phyloP scores from a whole-genome alignment of 2,113 vertebrate species.

The Psittacus erithacus region DNA sequence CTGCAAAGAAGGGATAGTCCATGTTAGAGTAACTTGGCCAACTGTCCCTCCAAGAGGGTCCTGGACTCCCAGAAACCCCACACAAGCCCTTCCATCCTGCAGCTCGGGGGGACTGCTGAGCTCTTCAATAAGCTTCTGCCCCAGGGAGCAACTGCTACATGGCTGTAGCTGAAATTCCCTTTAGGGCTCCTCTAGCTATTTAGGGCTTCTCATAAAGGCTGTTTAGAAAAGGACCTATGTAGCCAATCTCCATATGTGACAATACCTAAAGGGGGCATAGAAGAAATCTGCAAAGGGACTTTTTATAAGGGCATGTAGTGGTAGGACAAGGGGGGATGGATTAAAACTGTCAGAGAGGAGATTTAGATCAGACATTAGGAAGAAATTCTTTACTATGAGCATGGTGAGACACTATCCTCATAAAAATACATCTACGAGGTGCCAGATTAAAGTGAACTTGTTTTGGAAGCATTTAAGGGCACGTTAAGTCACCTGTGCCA shows the following conservation, averaged over 20 bases:
- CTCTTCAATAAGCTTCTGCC: not conserved
- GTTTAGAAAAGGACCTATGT: not conserved
- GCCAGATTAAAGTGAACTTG: not conserved
- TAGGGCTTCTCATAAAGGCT: not conserved
- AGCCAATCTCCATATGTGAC: not conserved
- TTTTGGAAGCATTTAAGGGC: not conserved
- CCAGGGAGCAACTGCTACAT: not conserved
- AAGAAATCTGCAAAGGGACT: not conserved
- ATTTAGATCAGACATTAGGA: not conserved
- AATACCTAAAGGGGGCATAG: not conserved
- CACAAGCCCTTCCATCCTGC: rapidly evolving
- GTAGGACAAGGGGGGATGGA: not conserved
- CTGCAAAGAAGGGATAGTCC: not conserved
- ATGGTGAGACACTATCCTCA: not conserved
- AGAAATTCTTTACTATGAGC: not conserved
- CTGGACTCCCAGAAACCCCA: not conserved
- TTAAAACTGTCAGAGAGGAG: not conserved
- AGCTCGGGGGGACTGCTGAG: not conserved
- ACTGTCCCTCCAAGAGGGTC: too few species aligned
- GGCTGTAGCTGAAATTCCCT: not conserved
- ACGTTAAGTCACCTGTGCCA: not conserved
- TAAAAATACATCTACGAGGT: not conserved
- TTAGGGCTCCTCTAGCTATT: not conserved
- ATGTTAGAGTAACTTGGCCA: not conserved
- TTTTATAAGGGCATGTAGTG: not conserved